Base-by-base conservation (phyloP, 37 sponge, comb jelly and placozoan genomes). In the Dysidea cf. avara region DNA sequence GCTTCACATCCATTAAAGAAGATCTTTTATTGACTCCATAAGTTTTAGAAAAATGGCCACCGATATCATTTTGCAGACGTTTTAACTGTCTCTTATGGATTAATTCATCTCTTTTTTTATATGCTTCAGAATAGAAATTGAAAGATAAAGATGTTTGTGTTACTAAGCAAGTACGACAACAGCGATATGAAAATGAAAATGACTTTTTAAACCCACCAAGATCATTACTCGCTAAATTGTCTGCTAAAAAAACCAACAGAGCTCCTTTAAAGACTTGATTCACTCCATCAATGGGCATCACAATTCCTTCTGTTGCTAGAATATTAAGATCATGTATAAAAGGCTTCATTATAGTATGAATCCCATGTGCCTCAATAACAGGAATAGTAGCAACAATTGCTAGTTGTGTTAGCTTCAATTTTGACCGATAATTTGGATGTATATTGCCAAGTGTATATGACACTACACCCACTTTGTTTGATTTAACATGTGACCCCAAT, bases 171-270 rank as follows among this genome's bases (percentile, higher is more conserved):
- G 79, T 59, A 7, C 69, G 69, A 36, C 79, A 78, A 25, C 33
- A 56, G 21, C 79, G 31, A 53, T 38, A 65, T 28, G 79, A 57
- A 76, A 62, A 63, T 18, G 79, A 78, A 16, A 78, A 48, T 56
- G 50, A 57, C 34, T 56, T 58, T 56, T 78, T 78, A 57, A 78
- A 78, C 2, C 79, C 79, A 29, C 79, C 79, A 1, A 78, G 17
- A 32, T 58, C 61, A 39, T 78, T 34, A 9, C 58, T 47, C 6
- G 79, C 79, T 13, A 58, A 60, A 18, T 48, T 68, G 55, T 78
- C 79, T 1, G 46, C 64, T 7, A 75, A 57, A 61, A 75, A 61
- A 20, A 52, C 53, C 9, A 75, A 14, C 16, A 78, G 65, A 31
- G 79, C 79, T 30, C 79, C 79, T 34, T 65, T 64, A 39, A 54